phyloP scores from a whole-genome alignment of 1,140 invertebrate genomes.

The Rhopalosiphum padi region DNA sequence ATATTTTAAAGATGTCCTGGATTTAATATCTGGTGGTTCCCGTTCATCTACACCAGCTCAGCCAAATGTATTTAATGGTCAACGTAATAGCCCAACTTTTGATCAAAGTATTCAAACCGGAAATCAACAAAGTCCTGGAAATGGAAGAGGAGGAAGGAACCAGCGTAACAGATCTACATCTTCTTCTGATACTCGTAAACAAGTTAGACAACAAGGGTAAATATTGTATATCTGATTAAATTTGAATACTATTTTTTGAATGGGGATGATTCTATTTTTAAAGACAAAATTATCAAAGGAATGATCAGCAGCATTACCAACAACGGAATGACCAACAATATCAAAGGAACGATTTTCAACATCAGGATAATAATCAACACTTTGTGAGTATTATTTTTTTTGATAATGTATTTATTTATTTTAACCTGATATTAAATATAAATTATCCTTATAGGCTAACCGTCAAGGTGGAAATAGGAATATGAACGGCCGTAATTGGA shows the following conservation, averaged over 20 bases:
- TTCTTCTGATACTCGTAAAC: conserved; percentile 53
- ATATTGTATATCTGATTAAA: neutral
- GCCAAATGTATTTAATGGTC: conserved; percentile 52
- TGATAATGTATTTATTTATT: neutral
- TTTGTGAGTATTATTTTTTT: conserved; percentile 2
- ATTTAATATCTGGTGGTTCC: conserved; percentile 55
- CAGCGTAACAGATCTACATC: conserved; percentile 47
- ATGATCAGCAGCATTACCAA: conserved; percentile 54
- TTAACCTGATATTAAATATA: neutral
- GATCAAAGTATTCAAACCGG: conserved; percentile 42
- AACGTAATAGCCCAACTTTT: conserved; percentile 38
- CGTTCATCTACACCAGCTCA: conserved; percentile 58
- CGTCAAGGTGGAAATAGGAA: conserved; percentile 51
- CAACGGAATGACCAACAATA: conserved; percentile 55
- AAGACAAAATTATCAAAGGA: conserved; percentile 56
- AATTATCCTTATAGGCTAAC: neutral
- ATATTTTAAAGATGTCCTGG: conserved; percentile 47
- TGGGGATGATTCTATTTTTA: neutral
- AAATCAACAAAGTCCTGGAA: conserved; percentile 47
- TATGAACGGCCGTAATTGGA: conserved; percentile 58
- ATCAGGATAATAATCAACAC: conserved; percentile 40
- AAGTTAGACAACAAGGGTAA: conserved; percentile 52
- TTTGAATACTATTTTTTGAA: neutral
- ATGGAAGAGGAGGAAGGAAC: conserved; percentile 33
- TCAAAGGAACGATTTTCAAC: conserved; percentile 56